Base-by-base conservation (phyloP, 2,113 vertebrate species). In the Agelaius phoeniceus region DNA sequence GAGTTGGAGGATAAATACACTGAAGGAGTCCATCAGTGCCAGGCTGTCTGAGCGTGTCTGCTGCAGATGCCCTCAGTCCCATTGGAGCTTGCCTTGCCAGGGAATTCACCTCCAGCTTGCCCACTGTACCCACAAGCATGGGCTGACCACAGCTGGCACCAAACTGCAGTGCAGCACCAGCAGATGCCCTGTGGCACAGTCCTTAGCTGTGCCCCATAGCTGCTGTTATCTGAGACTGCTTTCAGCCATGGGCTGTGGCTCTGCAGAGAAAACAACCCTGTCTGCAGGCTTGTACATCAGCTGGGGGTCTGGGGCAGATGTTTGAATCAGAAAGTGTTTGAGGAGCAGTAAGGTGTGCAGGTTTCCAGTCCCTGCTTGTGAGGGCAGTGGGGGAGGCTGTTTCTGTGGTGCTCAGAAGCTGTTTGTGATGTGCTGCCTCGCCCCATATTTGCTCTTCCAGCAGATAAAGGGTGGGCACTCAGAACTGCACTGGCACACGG, bases 11-110 rank as follows among this genome's bases (percentile, higher is more conserved):
- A 91, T 41, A 91, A 93, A 67, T 59, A 23, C 35, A 41, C 30
- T 59, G 87, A 83, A 89, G 82, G 83, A 93, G 90, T 90, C 66
- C 75, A 73, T 91, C 87, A 68, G 62, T 57, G 71, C 74, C 69
- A 63, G 54, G 15, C 33, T 76, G 74, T 11, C 69, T 76, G 84
- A 91, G 41, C 13, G 1, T 90, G 62, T 85, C 88, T 73, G n/a
- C 78, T 94, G 90, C 94, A 93, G 85, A 87, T 92, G 58, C 66
- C 82, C 49, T 62, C 43, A 21, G 27, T 51, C 74, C 72, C 2
- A 1, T 1, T 0, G 2, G 55, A 91, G 55, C 1, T 2, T 46
- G 12, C 7, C 1, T 55, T 77, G n/a, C 7, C 44, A 71, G 62
- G 57, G 74, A 76, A 87, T 81, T 37, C 65, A 21, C 67, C 43